Percentiles rank a stretch among this genome's conserved stretches.
Conservation (phyloP, 2,797 vertebrate genomes). For the Syncerus caffer region DNA sequence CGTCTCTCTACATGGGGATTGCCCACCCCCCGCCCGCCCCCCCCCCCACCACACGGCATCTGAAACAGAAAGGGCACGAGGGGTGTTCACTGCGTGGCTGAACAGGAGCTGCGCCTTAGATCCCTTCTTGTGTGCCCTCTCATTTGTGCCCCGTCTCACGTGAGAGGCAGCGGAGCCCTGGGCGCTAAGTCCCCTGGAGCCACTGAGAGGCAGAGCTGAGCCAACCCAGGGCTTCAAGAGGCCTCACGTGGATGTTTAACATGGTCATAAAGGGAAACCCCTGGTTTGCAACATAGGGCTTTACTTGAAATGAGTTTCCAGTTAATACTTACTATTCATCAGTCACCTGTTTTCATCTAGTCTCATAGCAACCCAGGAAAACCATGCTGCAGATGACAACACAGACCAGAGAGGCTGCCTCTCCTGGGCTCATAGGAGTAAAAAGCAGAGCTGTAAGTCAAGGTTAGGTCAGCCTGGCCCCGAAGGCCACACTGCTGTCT, state of each 20-base stretch:
- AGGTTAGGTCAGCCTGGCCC: background rate
- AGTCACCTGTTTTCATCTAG: rapidly evolving
- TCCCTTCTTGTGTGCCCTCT: rapidly evolving
- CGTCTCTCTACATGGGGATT: background rate
- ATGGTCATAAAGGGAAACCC: rapidly evolving
- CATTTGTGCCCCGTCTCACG: background rate
- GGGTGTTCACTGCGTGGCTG: rapidly evolving
- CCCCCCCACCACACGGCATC: background rate
- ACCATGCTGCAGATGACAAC: background rate
- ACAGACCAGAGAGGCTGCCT: too few species aligned
- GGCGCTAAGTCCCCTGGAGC: background rate
- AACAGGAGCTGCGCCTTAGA: rapidly evolving
- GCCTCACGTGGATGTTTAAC: rapidly evolving
- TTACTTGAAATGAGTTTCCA: background rate
- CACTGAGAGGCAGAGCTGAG: background rate
- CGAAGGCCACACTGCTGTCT: background rate
- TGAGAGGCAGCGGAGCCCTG: background rate
- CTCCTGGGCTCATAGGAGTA: rapidly evolving
- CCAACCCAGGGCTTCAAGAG: background rate
- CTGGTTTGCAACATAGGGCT: background rate
- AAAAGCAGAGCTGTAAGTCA: background rate
- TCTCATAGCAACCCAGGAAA: background rate
- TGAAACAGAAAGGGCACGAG: rapidly evolving
- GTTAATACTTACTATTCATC: too few species aligned
- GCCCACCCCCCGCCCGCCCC: background rate